Evolutionary conservation across 1,140 invertebrate genomes (phyloP), one percentile per base, ranked within the genome.

Genomic region (Temnothorax curvispinosus): DNA sequence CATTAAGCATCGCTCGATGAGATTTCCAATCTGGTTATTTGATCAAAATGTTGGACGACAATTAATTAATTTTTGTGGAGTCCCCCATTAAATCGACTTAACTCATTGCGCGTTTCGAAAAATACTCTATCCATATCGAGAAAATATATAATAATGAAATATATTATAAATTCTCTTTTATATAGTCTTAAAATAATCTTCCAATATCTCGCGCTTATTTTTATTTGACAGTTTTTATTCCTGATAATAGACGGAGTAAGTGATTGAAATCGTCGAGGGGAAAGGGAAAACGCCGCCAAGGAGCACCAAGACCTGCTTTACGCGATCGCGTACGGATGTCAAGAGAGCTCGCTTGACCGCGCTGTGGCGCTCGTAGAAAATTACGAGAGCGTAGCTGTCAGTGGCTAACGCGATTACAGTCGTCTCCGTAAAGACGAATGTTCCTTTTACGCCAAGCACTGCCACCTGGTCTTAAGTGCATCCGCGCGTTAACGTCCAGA

Each of bases 401-500:
- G 67, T 60, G 54, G 67, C 54, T 84, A 84, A 84, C 69, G 80
- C 69, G 80, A 84, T 84, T 84, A 84, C 80, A 84, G 80, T 84
- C 80, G 80, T 84, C 69, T 13, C 27, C 65, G 80, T 84, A 84
- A 84, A 75, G 69, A 84, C 80, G 69, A 75, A 84, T 75, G 80
- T 74, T 47, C 41, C 80, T 84, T 84, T 84, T 84, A 84, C 69
- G 44, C 27, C 56, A 32, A 11, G 15, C 8, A 13, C 41, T 44
- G 41, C 80, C 80, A 84, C 80, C 80, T 84, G 80, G 69, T 75
- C 80, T 84, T 84, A 84, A 84, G 80, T 84, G 80, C 80, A 84
- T 84, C 69, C 80, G 80, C 69, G 69, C 80, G 80, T 84, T 84
- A 84, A 84, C 80, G 80, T 84, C 80, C 54, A n/a, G 41, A 84